Percentiles rank a stretch among this genome's conserved stretches.
These are phyloP conservation scores for Nicator chloris DNA, from an alignment of 2,113 vertebrate genomes.

Conservation along the genomic window DNA sequence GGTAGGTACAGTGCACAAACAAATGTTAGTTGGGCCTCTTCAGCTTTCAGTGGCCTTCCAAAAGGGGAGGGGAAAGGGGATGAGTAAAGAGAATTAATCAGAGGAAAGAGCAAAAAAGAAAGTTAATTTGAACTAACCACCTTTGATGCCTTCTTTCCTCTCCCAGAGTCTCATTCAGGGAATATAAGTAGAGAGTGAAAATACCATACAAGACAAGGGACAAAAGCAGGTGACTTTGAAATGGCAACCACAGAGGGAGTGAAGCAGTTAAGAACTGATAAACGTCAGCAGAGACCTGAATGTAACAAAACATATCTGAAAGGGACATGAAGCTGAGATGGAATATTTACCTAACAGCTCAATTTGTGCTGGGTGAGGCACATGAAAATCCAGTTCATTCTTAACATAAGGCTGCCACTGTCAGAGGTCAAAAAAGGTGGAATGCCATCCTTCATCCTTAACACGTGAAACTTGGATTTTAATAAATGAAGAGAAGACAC, in stretches of 20 bases:
- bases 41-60: background rate
- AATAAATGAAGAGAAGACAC: background rate
- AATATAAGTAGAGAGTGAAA: background rate
- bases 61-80: background rate
- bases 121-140: background rate
- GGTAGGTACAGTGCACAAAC: background rate
- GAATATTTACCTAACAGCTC: background rate
- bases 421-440: background rate
- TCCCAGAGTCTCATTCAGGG: background rate
- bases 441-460: background rate
- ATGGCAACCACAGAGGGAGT: background rate
- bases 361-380: background rate
- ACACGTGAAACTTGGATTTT: background rate
- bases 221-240: background rate
- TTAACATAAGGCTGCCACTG: background rate
- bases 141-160: background rate
- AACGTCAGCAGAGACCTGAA: background rate
- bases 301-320: background rate
- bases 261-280: background rate
- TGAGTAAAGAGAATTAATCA: background rate
- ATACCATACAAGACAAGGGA: background rate
- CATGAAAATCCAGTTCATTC: background rate
- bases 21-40: background rate
- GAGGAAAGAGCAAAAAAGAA: background rate
- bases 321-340: background rate